A percentile compares a stretch with the other conserved stretches of the same genome.
phyloP scores from a whole-genome alignment of 2,888 invertebrate genomes.

The Parnassius apollo region DNA sequence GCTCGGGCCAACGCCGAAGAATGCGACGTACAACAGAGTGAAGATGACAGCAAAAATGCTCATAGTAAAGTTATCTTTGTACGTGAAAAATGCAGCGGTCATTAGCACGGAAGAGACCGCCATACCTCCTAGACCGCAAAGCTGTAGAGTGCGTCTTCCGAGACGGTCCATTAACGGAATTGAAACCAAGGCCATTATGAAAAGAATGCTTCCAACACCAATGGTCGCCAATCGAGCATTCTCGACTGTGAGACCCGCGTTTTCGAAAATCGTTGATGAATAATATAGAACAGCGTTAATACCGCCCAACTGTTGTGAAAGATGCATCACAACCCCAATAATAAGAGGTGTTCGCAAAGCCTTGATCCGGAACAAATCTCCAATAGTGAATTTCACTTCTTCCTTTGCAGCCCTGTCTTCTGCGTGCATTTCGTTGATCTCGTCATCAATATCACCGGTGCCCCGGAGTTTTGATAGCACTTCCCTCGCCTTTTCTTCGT shows the following conservation, averaged over 20 bases:
- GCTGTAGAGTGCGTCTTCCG: conserved; percentile 85
- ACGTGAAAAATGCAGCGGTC: conserved; percentile 79
- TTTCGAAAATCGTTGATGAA: conserved; percentile 83
- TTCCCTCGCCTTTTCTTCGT: conserved; percentile 64
- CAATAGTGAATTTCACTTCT: conserved; percentile 65
- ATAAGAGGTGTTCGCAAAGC: conserved; percentile 65
- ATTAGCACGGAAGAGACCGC: conserved; percentile 86
- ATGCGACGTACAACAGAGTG: conserved; percentile 72
- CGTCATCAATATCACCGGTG: conserved; percentile 62
- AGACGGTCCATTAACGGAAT: conserved; percentile 88
- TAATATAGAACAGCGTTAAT: conserved; percentile 85
- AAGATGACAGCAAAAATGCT: conserved; percentile 73
- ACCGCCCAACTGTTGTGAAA: conserved; percentile 75
- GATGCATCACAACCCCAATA: conserved; percentile 75
- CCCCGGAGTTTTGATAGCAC: conserved; percentile 63
- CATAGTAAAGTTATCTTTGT: conserved; percentile 65
- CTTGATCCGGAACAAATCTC: conserved; percentile 56
- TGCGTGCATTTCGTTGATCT: conserved; percentile 73
- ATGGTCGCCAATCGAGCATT: conserved; percentile 85
- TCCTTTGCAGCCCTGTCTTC: conserved; percentile 70
- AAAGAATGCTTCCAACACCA: conserved; percentile 86
- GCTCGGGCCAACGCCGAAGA: conserved; percentile 76
- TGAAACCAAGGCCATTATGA: conserved; percentile 87
- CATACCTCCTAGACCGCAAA: conserved; percentile 87
- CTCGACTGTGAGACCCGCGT: conserved; percentile 81